These are phyloP conservation scores for Equus przewalskii DNA, from an alignment of 2,113 vertebrate species.

Conservation along the genomic window DNA sequence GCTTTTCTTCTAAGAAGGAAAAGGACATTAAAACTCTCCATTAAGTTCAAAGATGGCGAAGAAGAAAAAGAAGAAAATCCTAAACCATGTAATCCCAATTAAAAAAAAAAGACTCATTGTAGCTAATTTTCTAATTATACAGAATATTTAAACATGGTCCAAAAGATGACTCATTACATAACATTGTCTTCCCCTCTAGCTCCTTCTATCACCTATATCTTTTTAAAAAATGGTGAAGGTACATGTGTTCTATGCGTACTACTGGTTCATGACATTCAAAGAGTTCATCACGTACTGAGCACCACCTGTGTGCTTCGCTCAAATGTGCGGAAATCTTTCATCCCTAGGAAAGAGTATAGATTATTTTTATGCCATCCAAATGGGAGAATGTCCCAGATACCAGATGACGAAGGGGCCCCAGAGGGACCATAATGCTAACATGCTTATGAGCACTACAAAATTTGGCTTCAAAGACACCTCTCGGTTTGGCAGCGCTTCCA, in stretches of 20 bases:
- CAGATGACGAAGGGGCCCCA: conserved; percentile 66
- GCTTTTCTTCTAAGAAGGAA: background rate
- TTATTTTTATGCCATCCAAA: conserved; percentile 75
- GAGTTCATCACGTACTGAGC: background rate
- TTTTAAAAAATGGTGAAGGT: background rate
- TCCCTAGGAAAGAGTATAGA: conserved; percentile 52
- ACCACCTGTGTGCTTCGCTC: conserved; percentile 58
- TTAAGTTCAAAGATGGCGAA: conserved; percentile 10
- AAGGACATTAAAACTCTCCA: conserved; percentile 15
- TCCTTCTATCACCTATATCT: background rate
- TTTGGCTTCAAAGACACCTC: conserved; percentile 55
- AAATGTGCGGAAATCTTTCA: conserved; percentile 41
- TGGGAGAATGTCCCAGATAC: conserved; percentile 68
- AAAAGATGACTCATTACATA: background rate
- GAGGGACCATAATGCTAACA: conserved; percentile 64
- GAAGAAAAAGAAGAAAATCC: background rate
- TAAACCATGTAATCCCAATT: background rate
- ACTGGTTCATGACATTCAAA: background rate
- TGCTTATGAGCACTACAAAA: conserved; percentile 49
- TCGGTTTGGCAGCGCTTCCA: conserved; percentile 1
- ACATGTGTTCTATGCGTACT: background rate
- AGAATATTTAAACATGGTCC: background rate
- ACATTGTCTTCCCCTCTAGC: background rate
- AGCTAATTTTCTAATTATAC: background rate
- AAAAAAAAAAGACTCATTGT: background rate